Percentiles rank a stretch among this genome's conserved stretches.
Evolutionary conservation across 2,113 vertebrate species (phyloP).

Genomic region (Falco punctatus): DNA sequence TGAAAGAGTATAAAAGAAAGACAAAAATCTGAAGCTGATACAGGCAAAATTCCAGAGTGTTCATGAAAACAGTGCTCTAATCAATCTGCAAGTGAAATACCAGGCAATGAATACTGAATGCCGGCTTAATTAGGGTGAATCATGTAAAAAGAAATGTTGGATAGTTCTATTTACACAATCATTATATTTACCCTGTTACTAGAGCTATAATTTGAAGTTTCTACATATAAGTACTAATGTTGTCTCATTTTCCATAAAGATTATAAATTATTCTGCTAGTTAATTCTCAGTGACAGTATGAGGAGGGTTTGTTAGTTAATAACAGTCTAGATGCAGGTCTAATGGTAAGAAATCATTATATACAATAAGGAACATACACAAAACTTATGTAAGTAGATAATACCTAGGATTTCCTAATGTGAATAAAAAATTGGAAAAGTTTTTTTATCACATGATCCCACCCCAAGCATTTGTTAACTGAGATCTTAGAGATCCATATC

Average conservation of each 20-base stretch:
- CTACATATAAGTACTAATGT: background rate
- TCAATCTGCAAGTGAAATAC: conserved; percentile 1
- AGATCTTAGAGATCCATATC: background rate
- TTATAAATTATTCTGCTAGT: background rate
- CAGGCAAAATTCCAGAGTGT: background rate
- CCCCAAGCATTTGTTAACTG: background rate
- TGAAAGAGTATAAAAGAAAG: background rate
- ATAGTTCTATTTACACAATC: background rate
- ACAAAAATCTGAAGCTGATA: background rate
- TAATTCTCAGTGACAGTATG: background rate
- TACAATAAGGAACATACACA: background rate
- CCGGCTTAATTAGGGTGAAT: background rate
- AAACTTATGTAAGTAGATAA: background rate
- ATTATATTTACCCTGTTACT: background rate
- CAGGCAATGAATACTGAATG: conserved; percentile 28
- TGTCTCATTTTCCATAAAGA: background rate
- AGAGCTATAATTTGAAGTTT: background rate
- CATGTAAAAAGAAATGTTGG: background rate
- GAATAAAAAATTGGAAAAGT: background rate
- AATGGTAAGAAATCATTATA: background rate
- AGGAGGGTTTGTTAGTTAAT: background rate
- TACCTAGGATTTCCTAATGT: background rate
- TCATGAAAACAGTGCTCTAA: background rate
- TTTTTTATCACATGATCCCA: background rate
- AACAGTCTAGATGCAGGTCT: background rate